Percentiles rank a stretch among this genome's conserved stretches.
Conservation (phyloP, 2,888 invertebrate species). For the Anarsia innoxiella region DNA sequence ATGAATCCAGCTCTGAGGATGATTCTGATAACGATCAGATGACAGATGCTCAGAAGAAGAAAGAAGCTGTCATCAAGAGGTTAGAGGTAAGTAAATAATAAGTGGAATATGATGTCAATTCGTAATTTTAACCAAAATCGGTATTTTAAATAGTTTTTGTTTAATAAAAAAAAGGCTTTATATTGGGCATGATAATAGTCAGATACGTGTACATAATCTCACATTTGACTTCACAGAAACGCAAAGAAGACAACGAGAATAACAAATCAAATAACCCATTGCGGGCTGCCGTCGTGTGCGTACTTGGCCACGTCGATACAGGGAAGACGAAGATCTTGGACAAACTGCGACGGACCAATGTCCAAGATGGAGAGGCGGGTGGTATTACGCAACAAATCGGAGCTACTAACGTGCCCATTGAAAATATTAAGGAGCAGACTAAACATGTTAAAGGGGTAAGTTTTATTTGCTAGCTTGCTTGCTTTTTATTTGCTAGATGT, state of each 20-base stretch:
- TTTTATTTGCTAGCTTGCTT: too few relatives aligned
- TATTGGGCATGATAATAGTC: too few relatives aligned
- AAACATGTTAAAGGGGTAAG: constrained; percentile 93
- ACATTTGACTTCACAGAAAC: too few relatives aligned
- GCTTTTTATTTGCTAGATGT: too few relatives aligned
- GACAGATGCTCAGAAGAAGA: constrained; percentile 84
- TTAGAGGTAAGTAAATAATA: constrained; percentile 72
- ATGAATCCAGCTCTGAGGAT: constrained; percentile 73
- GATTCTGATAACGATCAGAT: constrained; percentile 79
- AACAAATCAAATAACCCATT: constrained; percentile 72
- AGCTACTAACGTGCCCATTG: constrained; percentile 98
- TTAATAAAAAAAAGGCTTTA: too few relatives aligned
- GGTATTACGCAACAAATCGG: constrained; percentile 99
- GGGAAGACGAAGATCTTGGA: constrained; percentile 99
- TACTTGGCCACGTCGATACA: constrained; percentile 99
- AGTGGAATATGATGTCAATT: not conserved
- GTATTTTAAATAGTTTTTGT: too few relatives aligned
- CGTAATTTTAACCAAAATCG: not conserved
- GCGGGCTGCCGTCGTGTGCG: constrained; percentile 97
- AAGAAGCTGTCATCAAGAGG: constrained; percentile 81
- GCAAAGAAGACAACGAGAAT: constrained; percentile 63
- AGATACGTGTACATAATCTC: too few relatives aligned
- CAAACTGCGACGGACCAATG: constrained; percentile 91
- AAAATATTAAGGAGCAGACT: constrained; percentile 95
- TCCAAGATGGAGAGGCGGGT: constrained; percentile 97